A percentile compares a stretch with the other conserved stretches of the same genome.
These are phyloP conservation scores for Gila robusta DNA, from an alignment of 2,797 vertebrate species.

Conservation along the genomic window DNA sequence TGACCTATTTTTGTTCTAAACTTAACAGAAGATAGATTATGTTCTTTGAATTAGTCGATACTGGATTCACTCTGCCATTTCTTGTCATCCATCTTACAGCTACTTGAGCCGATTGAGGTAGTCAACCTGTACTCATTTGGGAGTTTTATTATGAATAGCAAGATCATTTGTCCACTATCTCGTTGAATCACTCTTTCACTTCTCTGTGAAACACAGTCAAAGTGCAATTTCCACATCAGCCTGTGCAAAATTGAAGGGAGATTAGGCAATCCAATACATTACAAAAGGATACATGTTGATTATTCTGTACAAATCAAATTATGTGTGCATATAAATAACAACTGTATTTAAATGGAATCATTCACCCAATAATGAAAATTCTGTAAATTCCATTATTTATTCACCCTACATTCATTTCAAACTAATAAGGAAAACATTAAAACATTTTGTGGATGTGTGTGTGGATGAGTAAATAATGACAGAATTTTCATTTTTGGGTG, in stretches of 20 bases:
- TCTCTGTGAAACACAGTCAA: constrained; percentile 7
- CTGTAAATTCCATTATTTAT: not conserved
- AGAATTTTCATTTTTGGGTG: not conserved
- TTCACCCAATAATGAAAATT: not conserved
- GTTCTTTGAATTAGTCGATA: constrained; percentile 68
- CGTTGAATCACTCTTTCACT: constrained; percentile 13
- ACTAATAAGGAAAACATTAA: not conserved
- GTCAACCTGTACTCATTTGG: constrained; percentile 20
- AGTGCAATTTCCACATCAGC: not conserved
- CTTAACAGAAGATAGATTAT: constrained; percentile 69
- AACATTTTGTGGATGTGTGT: no score
- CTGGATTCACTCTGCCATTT: constrained; percentile 63
- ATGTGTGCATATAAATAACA: not conserved
- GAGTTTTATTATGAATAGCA: constrained; percentile 23
- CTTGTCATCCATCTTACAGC: constrained; percentile 69
- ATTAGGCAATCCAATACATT: not conserved
- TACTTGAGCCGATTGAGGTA: constrained; percentile 67
- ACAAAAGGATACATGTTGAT: not conserved
- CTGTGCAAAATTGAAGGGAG: not conserved
- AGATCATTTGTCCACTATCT: constrained; percentile 36
- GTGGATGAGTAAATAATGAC: not conserved
- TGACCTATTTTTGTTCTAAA: constrained; percentile 35
- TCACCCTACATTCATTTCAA: not conserved
- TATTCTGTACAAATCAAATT: not conserved
- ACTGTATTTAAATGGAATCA: not conserved